Evolutionary conservation across 92 coral and sea anemone species (phyloP).

Genomic region (Palythoa caribaeorum): DNA sequence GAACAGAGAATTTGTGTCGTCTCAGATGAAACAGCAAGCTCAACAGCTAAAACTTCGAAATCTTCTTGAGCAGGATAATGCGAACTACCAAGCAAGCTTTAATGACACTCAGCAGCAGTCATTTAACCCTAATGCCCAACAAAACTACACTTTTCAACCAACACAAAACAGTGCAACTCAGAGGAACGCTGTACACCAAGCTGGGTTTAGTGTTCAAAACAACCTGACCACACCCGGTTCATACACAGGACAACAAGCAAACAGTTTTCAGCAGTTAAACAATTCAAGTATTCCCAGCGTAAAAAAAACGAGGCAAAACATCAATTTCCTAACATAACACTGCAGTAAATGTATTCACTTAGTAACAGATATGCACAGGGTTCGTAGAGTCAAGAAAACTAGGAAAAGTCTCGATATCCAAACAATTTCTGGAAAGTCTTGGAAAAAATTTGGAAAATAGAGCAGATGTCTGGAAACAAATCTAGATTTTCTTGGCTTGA

Average conservation of each 20-base stretch:
- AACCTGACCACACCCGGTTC: neutral
- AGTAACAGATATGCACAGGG: neutral
- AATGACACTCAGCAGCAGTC: slow-evolving; percentile 17
- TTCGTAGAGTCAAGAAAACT: no score
- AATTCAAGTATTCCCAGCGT: slow-evolving; percentile 5
- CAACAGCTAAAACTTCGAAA: slow-evolving; percentile 13
- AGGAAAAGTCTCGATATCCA: no score
- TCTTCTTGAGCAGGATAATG: slow-evolving; percentile 11
- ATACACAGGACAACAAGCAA: neutral
- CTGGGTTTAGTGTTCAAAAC: slow-evolving; percentile 13
- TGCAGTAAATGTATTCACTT: neutral
- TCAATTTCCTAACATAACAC: slow-evolving; percentile 18
- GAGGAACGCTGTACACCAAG: neutral
- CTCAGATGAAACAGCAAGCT: slow-evolving; percentile 19
- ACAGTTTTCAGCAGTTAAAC: slow-evolving; percentile 14
- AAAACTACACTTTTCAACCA: slow-evolving; percentile 16
- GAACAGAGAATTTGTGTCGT: slow-evolving; percentile 5
- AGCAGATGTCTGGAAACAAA: no score
- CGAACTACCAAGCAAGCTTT: neutral
- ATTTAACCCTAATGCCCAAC: slow-evolving; percentile 16
- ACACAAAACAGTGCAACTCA: slow-evolving; percentile 37
- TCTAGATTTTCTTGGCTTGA: no score
- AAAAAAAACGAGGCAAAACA: slow-evolving; percentile 12
- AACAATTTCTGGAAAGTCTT: no score
- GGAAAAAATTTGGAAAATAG: no score